These are phyloP conservation scores for Saiga tatarica DNA, from an alignment of 2,113 vertebrate genomes.

Conservation along the genomic window DNA sequence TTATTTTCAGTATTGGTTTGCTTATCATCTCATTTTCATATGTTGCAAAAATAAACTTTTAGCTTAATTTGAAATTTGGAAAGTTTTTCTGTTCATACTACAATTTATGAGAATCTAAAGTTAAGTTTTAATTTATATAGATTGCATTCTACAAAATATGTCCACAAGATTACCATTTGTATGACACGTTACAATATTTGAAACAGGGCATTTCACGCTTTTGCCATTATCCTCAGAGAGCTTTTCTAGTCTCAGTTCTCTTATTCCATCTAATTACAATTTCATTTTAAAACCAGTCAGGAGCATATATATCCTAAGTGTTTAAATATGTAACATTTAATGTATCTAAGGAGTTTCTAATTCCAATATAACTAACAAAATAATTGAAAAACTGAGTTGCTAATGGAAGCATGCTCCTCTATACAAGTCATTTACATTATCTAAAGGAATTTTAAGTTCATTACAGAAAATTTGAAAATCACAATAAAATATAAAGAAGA, in stretches of 20 bases:
- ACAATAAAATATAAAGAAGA: slow-evolving; percentile 46
- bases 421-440: slow-evolving; percentile 59
- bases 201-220: slow-evolving; percentile 24
- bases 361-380: slow-evolving; percentile 74
- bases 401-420: slow-evolving; percentile 52
- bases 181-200: slow-evolving; percentile 50
- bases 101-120: slow-evolving; percentile 34
- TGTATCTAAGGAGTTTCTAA: slow-evolving; percentile 68
- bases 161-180: slow-evolving; percentile 47
- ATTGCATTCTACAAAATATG: slow-evolving; percentile 32
- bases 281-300: slow-evolving; percentile 69
- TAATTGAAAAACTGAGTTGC: slow-evolving; percentile 70
- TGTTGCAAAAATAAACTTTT: slow-evolving; percentile 32
- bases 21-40: neutral
- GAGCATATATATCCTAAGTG: slow-evolving; percentile 64
- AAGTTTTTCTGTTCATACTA: slow-evolving; percentile 11
- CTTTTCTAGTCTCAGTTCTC: slow-evolving; percentile 41
- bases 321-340: slow-evolving; percentile 71
- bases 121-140: slow-evolving; percentile 51
- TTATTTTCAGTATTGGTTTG: slow-evolving; percentile 8
- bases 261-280: slow-evolving; percentile 73
- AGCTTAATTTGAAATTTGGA: slow-evolving; percentile 36
- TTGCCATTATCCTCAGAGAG: slow-evolving; percentile 54
- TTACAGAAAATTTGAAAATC: slow-evolving; percentile 67
- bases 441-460: slow-evolving; percentile 65